Base-by-base conservation (phyloP, 2,888 invertebrate genomes). In the Phymatocera aterrima region DNA sequence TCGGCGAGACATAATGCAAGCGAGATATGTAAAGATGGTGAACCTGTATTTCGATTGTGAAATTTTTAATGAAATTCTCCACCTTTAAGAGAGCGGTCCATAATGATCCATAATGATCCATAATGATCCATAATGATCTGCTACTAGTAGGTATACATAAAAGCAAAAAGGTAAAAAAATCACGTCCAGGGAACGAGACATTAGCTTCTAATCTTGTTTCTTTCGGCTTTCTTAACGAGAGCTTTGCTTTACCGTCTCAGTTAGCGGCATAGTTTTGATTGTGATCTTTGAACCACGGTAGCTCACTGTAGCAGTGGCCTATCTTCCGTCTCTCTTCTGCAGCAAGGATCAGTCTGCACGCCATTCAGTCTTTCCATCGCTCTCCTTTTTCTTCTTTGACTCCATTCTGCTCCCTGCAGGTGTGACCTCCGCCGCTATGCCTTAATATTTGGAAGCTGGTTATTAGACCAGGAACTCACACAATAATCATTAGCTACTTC, bases 381-480 rank as follows among this genome's bases (percentile, higher is more conserved):
- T n/a, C n/a, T n/a, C n/a, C n/a, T n/a, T n/a, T n/a, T n/a, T n/a
- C n/a, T 34, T 72, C 48, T 72, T 51, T 24, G 34, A 51, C 48
- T 72, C 51, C 18, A n/a, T 15, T n/a, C n/a, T 34, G 31, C 24
- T 18, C 12, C n/a, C 31, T 34, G 72, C 72, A 72, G 72, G 72
- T 72, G 72, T 72, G 72, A 72, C 72, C 51, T 72, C 48, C 31
- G 72, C 48, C 31, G 72, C 8, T 43, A 24, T 46, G 43, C 43
- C 40, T 28, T 21, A n/a, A 24, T 28, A 68, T 68, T 68, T 68
- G 68, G 68, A 72, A 72, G 72, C 31, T 72, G 72, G 51, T 72
- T 48, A 72, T 72, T 72, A 72, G 72, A 37, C 72, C 72, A 34
- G 51, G 61, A 37, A 51, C 72, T 51, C 72, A 72, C 28, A 51